A percentile compares a stretch with the other conserved stretches of the same genome.
Conservation (phyloP, 2,113 vertebrate species). For the Chlamydotis undulata region DNA sequence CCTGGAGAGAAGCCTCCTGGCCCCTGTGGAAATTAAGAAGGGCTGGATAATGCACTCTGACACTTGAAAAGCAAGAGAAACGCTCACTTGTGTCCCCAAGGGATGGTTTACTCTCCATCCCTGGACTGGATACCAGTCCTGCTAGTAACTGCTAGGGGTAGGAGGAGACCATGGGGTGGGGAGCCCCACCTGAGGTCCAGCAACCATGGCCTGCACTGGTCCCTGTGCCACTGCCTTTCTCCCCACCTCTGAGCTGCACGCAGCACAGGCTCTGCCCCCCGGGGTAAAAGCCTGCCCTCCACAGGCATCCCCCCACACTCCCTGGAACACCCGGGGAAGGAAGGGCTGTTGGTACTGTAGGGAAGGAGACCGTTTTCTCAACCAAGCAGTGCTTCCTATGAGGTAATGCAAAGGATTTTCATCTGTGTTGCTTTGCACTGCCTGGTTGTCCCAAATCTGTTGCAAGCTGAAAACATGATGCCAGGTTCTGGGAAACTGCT, state of each 20-base stretch:
- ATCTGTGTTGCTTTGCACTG: background rate
- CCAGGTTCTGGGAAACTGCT: background rate
- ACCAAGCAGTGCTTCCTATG: background rate
- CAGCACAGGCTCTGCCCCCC: background rate
- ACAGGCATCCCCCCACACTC: background rate
- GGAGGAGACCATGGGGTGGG: background rate
- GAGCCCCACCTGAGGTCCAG: background rate
- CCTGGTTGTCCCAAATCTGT: background rate
- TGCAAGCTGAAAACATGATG: background rate
- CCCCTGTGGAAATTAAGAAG: background rate
- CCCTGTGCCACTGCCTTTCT: background rate
- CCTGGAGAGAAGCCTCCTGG: background rate
- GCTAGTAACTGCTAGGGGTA: background rate
- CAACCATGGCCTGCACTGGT: background rate
- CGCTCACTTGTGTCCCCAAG: fast-evolving
- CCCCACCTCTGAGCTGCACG: fast-evolving
- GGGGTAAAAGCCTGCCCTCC: background rate
- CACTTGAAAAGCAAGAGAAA: background rate
- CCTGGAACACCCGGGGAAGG: background rate
- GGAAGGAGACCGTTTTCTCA: background rate
- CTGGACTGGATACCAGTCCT: too few species aligned
- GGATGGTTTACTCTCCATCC: background rate
- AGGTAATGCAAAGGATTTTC: background rate
- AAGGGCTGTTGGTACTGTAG: background rate
- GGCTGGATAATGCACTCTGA: background rate